Base-by-base conservation (phyloP, 2,113 vertebrate species). In the Sylvietta virens region DNA sequence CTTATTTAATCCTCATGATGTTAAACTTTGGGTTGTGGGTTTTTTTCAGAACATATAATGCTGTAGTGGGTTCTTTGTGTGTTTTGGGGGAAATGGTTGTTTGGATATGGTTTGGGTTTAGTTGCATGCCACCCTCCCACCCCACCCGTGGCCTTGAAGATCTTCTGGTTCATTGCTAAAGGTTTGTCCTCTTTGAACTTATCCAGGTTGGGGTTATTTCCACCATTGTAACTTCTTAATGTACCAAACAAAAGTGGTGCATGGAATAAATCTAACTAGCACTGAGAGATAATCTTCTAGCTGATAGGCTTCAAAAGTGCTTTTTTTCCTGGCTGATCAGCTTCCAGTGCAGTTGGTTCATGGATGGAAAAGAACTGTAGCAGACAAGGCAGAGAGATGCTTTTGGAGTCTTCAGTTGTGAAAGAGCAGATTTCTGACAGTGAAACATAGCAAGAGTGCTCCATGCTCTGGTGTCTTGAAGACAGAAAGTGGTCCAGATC, bases 381-480 rank as follows among this genome's bases (percentile, higher is more conserved):
- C 7, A 58, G 61, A 28, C 24, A 50, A 86, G 76, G 37, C 58
- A 86, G 71, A 39, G 64, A 58, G 6, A 40, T 8, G 8, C 56
- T 85, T 15, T 21, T 4, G 3, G 26, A 45, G 33, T 40, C 26
- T 62, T 70, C 13, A 31, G n/a, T 13, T 86, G 56, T 11, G 12
- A 27, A 77, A 73, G 15, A 19, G 19, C 19, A 15, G 16, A 31
- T 81, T 89, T 87, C 28, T 87, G 70, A 21, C 23, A 37, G 37
- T 48, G 31, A 47, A 88, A 45, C 40, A 40, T 31, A n/a, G 50
- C 64, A 28, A 27, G 56, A 39, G 11, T 1, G 2, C 24, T 67
- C 31, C 0, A 0, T 80, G 39, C 53, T 77, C 11, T 8, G 1
- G 5, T 42, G 21, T 69, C 37, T 44, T 47, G 35, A 80, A 58